phyloP scores from a whole-genome alignment of 1,140 invertebrate genomes.

The Drosophila saltans region DNA sequence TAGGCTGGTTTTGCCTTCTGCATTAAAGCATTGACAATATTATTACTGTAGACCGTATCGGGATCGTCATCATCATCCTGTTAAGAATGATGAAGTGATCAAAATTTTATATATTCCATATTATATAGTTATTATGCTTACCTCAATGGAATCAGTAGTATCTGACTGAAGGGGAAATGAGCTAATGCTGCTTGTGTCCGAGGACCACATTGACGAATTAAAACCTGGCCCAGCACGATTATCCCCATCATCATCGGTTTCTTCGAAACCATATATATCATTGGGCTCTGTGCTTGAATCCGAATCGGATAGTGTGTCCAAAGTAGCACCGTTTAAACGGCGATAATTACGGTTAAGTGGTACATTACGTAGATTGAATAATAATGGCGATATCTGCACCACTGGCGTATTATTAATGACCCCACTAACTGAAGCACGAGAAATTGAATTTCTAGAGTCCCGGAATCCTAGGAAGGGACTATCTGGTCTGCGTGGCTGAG shows the following conservation, averaged over 20 bases:
- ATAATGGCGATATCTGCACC: too few relatives aligned
- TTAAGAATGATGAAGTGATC: background rate
- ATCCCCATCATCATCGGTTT: slow-evolving; percentile 3
- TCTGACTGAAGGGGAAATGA: background rate
- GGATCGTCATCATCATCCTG: slow-evolving; percentile 29
- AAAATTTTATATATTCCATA: background rate
- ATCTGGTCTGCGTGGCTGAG: too few relatives aligned
- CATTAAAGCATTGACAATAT: slow-evolving; percentile 47
- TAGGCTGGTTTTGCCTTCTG: slow-evolving; percentile 67
- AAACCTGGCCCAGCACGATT: too few relatives aligned
- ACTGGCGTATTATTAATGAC: background rate
- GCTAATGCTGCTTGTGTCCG: background rate
- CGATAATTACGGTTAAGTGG: slow-evolving; percentile 49
- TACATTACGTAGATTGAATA: slow-evolving; percentile 32
- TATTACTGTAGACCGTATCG: slow-evolving; percentile 23
- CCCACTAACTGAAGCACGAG: too few relatives aligned
- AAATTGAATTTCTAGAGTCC: too few relatives aligned
- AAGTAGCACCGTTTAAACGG: slow-evolving; percentile 23
- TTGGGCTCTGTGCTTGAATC: slow-evolving; percentile 8
- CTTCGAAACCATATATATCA: background rate
- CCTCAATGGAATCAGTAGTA: slow-evolving; percentile 23
- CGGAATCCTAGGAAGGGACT: too few relatives aligned
- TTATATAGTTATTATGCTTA: background rate
- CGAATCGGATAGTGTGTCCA: slow-evolving; percentile 17
- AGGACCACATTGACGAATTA: background rate